These are phyloP conservation scores for Pomacea canaliculata DNA, from an alignment of 2,888 invertebrate genomes.

Conservation along the genomic window DNA sequence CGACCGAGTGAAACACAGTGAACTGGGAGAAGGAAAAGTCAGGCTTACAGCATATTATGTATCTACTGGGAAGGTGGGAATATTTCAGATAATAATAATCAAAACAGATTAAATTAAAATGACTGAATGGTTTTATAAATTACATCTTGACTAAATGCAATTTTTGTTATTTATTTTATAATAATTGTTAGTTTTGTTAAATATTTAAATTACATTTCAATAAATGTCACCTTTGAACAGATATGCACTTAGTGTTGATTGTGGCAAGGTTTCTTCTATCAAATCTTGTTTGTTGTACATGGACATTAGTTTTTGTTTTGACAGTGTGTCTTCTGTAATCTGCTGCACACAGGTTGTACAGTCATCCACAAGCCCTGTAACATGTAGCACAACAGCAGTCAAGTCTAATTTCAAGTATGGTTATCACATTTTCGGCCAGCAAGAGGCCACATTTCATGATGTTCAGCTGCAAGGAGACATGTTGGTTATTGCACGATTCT, in stretches of 20 bases:
- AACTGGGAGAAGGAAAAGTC: conserved; percentile 64
- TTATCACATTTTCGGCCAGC: conserved; percentile 68
- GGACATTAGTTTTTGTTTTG: too few species aligned
- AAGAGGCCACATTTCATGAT: conserved; percentile 64
- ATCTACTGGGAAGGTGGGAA: conserved; percentile 61
- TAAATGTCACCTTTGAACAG: too few species aligned
- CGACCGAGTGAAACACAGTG: conserved; percentile 63
- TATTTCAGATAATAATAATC: neutral
- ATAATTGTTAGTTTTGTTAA: too few species aligned
- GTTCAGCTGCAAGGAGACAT: conserved; percentile 62
- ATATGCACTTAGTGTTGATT: too few species aligned
- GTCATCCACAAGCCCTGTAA: conserved; percentile 63
- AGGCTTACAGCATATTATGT: conserved; percentile 65
- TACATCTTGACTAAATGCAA: neutral
- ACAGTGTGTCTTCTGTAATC: too few species aligned
- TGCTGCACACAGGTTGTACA: conserved; percentile 55
- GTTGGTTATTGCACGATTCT: conserved; percentile 63
- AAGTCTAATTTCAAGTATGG: conserved; percentile 61
- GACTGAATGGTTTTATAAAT: neutral
- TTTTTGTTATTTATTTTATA: neutral
- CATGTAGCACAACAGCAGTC: conserved; percentile 65
- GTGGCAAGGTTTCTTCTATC: too few species aligned
- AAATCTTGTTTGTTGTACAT: too few species aligned
- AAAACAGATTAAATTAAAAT: neutral
- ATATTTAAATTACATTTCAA: too few species aligned